phyloP scores from a whole-genome alignment of 92 coral and sea anemone genomes.

The Phenganax stokvisi region DNA sequence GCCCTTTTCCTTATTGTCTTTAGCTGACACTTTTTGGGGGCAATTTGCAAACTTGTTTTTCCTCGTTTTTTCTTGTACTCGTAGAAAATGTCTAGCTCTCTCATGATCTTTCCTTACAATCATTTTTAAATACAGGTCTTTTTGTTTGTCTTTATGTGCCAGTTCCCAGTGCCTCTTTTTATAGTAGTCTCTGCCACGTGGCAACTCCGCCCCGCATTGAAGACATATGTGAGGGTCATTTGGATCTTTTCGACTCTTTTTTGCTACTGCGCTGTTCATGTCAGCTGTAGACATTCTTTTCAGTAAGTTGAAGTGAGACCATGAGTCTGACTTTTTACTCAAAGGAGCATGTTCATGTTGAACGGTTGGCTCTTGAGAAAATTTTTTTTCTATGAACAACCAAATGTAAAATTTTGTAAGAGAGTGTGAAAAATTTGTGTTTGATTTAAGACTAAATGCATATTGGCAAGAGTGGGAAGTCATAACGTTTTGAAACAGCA shows the following conservation, averaged over 20 bases:
- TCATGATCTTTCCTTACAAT: constrained; percentile 15
- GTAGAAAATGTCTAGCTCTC: background rate
- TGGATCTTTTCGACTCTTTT: background rate
- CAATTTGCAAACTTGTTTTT: background rate
- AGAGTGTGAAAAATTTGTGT: no score
- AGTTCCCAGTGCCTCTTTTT: constrained; percentile 4
- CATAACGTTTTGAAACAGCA: no score
- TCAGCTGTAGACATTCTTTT: background rate
- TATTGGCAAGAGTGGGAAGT: no score
- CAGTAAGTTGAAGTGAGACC: background rate
- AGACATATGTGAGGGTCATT: constrained; percentile 2
- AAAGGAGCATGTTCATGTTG: background rate
- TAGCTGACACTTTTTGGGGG: background rate
- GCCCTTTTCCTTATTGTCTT: no score
- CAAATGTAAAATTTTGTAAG: no score
- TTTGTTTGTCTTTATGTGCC: background rate
- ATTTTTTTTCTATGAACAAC: no score
- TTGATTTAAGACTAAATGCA: no score
- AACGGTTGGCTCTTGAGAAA: no score
- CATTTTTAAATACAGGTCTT: background rate
- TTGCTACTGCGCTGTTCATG: background rate
- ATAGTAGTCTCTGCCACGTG: constrained; percentile 14
- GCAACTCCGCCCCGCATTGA: background rate
- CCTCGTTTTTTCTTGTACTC: background rate
- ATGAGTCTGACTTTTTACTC: background rate